Evolutionary conservation across 2,113 vertebrate species (phyloP).

Genomic region (Macroglossus sobrinus): DNA sequence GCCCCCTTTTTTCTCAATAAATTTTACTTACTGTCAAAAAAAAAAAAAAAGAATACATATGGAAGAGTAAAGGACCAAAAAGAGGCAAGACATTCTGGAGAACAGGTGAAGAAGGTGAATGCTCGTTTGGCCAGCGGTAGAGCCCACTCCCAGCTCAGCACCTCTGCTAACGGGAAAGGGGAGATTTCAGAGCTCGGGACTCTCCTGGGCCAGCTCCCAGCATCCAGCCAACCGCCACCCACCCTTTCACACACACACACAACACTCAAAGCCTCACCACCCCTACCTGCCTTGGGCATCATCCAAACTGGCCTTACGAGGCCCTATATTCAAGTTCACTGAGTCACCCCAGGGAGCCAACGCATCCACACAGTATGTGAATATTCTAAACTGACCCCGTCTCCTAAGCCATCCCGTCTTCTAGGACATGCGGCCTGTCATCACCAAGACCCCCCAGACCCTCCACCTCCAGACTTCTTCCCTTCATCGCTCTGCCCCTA

Average conservation of each 20-base stretch:
- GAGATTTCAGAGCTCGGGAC: neutral
- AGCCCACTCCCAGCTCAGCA: too few species aligned
- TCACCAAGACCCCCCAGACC: neutral
- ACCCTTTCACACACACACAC: rapidly evolving
- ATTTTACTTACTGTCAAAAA: neutral
- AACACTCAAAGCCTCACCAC: neutral
- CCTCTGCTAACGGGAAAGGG: neutral
- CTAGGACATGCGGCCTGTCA: neutral
- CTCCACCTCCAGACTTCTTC: neutral
- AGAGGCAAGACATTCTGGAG: neutral
- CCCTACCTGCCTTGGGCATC: neutral
- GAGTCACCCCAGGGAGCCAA: too few species aligned
- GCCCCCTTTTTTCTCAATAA: neutral
- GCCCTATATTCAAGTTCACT: neutral
- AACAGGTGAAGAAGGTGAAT: neutral
- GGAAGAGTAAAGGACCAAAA: neutral
- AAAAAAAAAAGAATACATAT: neutral
- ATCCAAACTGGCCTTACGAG: neutral
- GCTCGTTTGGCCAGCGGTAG: neutral
- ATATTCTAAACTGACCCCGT: neutral
- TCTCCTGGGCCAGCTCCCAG: neutral
- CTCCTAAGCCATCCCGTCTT: neutral
- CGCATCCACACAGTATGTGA: too few species aligned
- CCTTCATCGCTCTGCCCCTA: neutral
- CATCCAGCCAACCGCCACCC: neutral